phyloP scores from a whole-genome alignment of 2,113 vertebrate genomes.

The human region GRCh38 chr3:72516501-72517000 shows the following conservation, averaged over 20 bases:
- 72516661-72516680: background rate
- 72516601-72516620: background rate
- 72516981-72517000: conserved; percentile 28
- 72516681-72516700: background rate
- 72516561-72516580: background rate
- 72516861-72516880: background rate
- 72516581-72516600: background rate
- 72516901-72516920: background rate
- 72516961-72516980: background rate
- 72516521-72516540: background rate
- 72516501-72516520: background rate
- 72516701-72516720: background rate
- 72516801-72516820: background rate
- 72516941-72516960: background rate
- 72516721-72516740: background rate
- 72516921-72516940: background rate
- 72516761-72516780: background rate
- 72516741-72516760: background rate
- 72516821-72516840: conserved; percentile 4
- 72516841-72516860: conserved; percentile 13
- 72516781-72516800: background rate
- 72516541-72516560: background rate
- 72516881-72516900: background rate
- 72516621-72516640: background rate
- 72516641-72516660: background rate